These are phyloP conservation scores for Acanthosepion esculentum DNA, from an alignment of 2,888 invertebrate genomes.

Conservation along the genomic window DNA sequence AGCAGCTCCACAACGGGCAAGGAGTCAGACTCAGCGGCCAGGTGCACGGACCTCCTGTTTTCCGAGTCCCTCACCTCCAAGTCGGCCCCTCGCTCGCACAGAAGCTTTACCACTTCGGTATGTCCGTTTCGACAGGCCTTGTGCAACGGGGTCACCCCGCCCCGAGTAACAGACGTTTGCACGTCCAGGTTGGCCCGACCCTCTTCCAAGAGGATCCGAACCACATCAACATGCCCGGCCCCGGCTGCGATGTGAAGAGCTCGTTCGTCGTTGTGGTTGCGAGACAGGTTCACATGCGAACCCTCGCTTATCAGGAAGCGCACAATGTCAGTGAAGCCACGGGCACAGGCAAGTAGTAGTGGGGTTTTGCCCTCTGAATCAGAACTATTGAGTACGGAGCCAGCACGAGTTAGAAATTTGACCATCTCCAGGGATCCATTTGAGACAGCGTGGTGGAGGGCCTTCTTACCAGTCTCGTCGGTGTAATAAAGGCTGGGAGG, in stretches of 20 bases:
- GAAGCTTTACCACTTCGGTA: constrained; percentile 52
- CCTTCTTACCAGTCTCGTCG: constrained; percentile 52
- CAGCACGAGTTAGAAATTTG: constrained; percentile 53
- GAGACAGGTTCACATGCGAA: constrained; percentile 55
- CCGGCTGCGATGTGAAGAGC: constrained; percentile 58
- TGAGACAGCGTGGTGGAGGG: constrained; percentile 61
- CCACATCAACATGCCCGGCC: constrained; percentile 54
- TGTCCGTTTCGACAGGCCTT: constrained; percentile 57
- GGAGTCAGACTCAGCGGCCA: constrained; percentile 56
- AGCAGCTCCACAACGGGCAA: constrained; percentile 53
- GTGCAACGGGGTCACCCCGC: constrained; percentile 59
- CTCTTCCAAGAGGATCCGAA: constrained; percentile 52
- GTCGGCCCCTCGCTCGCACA: constrained; percentile 53
- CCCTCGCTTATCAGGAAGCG: constrained; percentile 52
- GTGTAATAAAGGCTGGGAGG: constrained; percentile 42
- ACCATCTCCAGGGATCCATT: constrained; percentile 57
- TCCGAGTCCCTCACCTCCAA: constrained; percentile 55
- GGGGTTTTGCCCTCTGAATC: constrained; percentile 56
- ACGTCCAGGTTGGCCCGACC: constrained; percentile 56
- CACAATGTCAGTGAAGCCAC: constrained; percentile 55
- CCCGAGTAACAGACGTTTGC: constrained; percentile 54
- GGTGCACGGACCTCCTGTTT: constrained; percentile 55
- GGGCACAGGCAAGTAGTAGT: constrained; percentile 57
- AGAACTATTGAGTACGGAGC: constrained; percentile 53
- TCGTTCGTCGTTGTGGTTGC: constrained; percentile 48